Evolutionary conservation across 2,797 vertebrate genomes (phyloP).

Genomic region (Bradypodion pumilum): DNA sequence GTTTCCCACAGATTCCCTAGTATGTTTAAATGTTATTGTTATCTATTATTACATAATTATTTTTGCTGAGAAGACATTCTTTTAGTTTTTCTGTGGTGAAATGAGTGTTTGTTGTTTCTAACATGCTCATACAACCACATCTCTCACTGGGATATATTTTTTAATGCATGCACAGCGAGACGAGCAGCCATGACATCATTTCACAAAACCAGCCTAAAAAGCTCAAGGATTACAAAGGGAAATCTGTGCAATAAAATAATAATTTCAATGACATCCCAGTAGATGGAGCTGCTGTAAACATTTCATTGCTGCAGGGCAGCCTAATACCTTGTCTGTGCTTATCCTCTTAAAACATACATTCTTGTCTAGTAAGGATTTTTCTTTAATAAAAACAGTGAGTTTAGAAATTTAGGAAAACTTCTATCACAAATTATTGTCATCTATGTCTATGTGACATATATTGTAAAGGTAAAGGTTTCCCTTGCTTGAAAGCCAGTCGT

Average conservation of each 20-base stretch:
- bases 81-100: background rate
- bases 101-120: background rate
- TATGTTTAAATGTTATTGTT: background rate
- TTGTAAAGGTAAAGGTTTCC: too few species aligned
- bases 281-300: constrained; percentile 69
- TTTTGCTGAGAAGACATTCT: fast-evolving
- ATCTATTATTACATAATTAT: background rate
- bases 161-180: background rate
- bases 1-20: background rate
- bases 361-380: background rate
- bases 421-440: background rate
- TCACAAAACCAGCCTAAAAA: fast-evolving
- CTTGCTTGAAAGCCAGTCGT: too few species aligned
- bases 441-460: background rate
- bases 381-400: background rate
- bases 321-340: background rate
- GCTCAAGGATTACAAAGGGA: fast-evolving
- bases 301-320: fast-evolving
- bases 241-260: fast-evolving
- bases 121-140: background rate
- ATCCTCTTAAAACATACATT: background rate
- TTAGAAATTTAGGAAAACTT: background rate
- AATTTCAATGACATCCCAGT: constrained; percentile 29
- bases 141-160: background rate
- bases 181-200: fast-evolving